Base-by-base conservation (phyloP, 2,888 invertebrate species). In the Plagiodera versicolora region DNA sequence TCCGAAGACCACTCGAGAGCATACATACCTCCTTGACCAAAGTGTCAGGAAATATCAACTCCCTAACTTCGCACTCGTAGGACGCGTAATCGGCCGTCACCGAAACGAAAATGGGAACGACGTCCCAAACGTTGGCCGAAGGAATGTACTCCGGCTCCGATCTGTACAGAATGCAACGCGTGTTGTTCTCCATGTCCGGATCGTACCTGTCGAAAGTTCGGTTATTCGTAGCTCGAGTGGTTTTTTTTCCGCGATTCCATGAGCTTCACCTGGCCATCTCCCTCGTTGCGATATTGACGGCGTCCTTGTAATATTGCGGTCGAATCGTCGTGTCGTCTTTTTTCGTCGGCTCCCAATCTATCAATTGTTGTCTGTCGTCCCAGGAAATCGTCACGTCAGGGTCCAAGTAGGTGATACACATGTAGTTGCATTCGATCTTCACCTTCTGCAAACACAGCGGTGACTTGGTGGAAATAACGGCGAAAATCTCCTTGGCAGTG, bases 1-100 rank as follows among this genome's bases (percentile, higher is more conserved):
- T n/a, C n/a, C n/a, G n/a, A n/a, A n/a, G n/a, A n/a, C n/a, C n/a
- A n/a, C n/a, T n/a, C n/a, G 16, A 20, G 2, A 30, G 1, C 10
- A 11, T 18, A 53, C 58, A 61, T 69, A 83, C 83, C 75, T 82
- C 80, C 58, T 80, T 86, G 71, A 87, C 83, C 65, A 84, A 83
- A 0, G 86, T 87, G 65, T 87, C 85, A 2, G 76, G 76, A 61
- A 87, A 80, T 49, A 70, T 50, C 17, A 83, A 81, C 48, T 83
- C 79, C 2, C 75, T 66, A n/a, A 83, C 72, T 1, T 76, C 70
- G 64, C 83, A 83, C 1, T 65, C 63, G 66, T 83, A 87, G 68
- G 80, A 81, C 0, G 84, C 80, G 66, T 84, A 86, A 68, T 84
- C 84, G 1, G 84, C 83, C 5, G 52, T 55, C 8, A 56, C 48